Conservation (phyloP, 2,888 invertebrate genomes). For the Panzeria rudis region DNA sequence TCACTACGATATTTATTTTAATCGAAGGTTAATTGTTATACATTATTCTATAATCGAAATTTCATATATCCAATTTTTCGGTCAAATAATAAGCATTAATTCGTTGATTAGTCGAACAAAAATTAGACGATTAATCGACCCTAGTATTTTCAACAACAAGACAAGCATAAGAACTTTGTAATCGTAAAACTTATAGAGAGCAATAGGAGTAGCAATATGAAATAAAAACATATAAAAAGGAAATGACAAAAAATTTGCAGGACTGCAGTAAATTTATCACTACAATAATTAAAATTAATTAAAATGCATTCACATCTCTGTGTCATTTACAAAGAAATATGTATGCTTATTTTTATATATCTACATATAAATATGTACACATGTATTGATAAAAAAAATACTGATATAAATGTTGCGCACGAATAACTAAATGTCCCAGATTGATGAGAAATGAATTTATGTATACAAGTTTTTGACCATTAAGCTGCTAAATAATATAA, state of each 20-base stretch:
- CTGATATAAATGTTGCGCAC: not conserved
- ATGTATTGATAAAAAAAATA: not conserved
- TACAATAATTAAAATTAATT: slow-evolving; percentile 56
- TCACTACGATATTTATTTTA: not conserved
- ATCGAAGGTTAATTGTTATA: no score
- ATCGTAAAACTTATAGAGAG: no score
- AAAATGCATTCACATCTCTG: slow-evolving; percentile 33
- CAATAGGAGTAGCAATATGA: not conserved
- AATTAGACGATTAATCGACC: no score
- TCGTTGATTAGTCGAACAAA: no score
- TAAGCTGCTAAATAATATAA: not conserved
- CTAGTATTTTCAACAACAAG: no score
- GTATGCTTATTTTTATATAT: not conserved
- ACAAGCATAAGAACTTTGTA: not conserved
- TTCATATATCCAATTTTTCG: no score
- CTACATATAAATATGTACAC: not conserved
- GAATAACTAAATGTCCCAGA: slow-evolving; percentile 12
- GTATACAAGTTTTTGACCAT: not conserved
- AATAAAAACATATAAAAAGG: slow-evolving; percentile 26
- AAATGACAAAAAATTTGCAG: not conserved
- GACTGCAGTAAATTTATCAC: slow-evolving; percentile 50
- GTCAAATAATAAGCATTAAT: no score
- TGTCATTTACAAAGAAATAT: not conserved
- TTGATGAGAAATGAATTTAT: slow-evolving; percentile 17
- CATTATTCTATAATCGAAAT: no score